Conservation (phyloP, 2,888 invertebrate genomes). For the Carterocephalus palaemon region DNA sequence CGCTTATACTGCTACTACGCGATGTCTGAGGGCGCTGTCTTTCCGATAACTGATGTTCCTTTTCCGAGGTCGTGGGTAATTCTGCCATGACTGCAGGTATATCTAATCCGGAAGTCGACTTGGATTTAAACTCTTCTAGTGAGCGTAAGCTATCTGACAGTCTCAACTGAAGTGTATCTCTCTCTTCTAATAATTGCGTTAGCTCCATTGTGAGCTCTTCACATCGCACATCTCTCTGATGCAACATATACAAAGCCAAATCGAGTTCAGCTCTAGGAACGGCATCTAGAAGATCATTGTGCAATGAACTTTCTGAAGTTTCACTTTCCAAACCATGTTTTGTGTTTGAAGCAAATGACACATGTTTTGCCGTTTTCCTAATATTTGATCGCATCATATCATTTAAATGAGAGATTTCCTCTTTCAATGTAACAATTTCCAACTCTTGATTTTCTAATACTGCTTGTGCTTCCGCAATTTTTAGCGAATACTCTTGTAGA, state of each 20-base stretch:
- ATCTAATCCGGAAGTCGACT: slow-evolving; percentile 48
- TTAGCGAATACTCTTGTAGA: slow-evolving; percentile 76
- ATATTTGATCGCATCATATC: slow-evolving; percentile 49
- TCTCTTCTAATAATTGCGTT: slow-evolving; percentile 88
- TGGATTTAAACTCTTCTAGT: slow-evolving; percentile 78
- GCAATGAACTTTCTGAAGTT: slow-evolving; percentile 36
- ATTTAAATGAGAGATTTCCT: slow-evolving; percentile 75
- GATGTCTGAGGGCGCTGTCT: slow-evolving; percentile 60
- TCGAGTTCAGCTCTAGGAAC: slow-evolving; percentile 84
- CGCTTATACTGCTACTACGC: slow-evolving; percentile 65
- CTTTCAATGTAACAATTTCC: slow-evolving; percentile 85
- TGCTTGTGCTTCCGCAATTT: slow-evolving; percentile 77
- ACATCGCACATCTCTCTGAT: slow-evolving; percentile 90
- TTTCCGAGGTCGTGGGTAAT: slow-evolving; percentile 49
- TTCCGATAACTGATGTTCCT: slow-evolving; percentile 55
- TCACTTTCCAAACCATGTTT: slow-evolving; percentile 50
- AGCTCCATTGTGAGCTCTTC: slow-evolving; percentile 92
- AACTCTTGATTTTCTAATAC: slow-evolving; percentile 84
- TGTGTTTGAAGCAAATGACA: slow-evolving; percentile 68
- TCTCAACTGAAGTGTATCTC: slow-evolving; percentile 90
- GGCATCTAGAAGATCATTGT: slow-evolving; percentile 57
- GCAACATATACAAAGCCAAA: slow-evolving; percentile 89
- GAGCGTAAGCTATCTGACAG: slow-evolving; percentile 88
- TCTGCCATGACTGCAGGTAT: too few relatives aligned
- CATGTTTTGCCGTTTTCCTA: slow-evolving; percentile 66